A percentile compares a stretch with the other conserved stretches of the same genome.
These are phyloP conservation scores for Hemistola chrysoprasaria DNA, from an alignment of 2,888 invertebrate genomes.

Conservation along the genomic window DNA sequence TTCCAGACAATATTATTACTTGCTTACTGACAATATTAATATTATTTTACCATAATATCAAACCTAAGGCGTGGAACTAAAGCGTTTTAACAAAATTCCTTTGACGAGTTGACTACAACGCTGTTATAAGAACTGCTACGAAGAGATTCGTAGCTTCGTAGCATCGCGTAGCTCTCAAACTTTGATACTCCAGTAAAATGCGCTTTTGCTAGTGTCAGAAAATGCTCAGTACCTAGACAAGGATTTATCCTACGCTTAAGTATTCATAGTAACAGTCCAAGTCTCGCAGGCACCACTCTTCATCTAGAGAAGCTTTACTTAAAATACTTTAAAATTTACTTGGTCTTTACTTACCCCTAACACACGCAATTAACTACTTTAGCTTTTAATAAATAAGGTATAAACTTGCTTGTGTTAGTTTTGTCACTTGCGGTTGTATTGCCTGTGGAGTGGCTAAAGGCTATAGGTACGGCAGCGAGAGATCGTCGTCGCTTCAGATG, in stretches of 20 bases:
- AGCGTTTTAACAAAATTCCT: neutral
- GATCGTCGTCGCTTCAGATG: conserved; percentile 62
- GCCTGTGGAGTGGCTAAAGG: conserved; percentile 41
- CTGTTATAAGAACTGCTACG: conserved; percentile 14
- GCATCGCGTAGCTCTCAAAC: conserved; percentile 22
- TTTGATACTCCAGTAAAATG: conserved; percentile 19
- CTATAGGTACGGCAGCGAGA: conserved; percentile 43
- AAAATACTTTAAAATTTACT: conserved; percentile 27
- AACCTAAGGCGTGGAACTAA: too few relatives aligned
- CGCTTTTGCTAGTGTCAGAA: conserved; percentile 13
- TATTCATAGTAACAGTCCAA: conserved; percentile 66
- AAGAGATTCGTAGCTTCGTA: conserved; percentile 24
- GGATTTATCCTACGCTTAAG: conserved; percentile 60
- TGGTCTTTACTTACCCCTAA: conserved; percentile 8
- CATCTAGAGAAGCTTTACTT: conserved; percentile 65
- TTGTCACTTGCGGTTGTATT: conserved; percentile 13
- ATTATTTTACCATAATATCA: too few relatives aligned
- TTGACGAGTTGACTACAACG: too few relatives aligned
- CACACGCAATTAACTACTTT: too few relatives aligned
- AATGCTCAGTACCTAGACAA: conserved; percentile 45
- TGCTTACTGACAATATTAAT: too few relatives aligned
- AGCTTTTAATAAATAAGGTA: too few relatives aligned
- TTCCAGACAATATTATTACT: too few relatives aligned
- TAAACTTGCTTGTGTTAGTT: conserved; percentile 21
- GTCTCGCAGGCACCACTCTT: conserved; percentile 64